Conservation (phyloP, 1,140 invertebrate genomes). For the Tetramorium parvispinum region DNA sequence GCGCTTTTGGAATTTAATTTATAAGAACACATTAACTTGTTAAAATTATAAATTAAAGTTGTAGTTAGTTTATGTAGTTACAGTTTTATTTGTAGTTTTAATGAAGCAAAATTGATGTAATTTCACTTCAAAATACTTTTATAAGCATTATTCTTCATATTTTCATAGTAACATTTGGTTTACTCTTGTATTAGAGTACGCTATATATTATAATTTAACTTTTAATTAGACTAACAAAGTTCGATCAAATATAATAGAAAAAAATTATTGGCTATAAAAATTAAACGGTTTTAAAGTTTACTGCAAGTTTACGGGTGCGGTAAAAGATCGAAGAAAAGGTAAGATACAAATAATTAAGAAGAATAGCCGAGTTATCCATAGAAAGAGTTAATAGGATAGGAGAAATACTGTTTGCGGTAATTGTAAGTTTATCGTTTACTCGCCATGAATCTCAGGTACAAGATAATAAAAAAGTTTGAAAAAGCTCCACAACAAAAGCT, state of each 20-base stretch:
- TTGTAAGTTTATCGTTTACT: constrained; percentile 55
- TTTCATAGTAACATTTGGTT: background rate
- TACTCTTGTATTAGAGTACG: background rate
- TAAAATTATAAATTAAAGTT: background rate
- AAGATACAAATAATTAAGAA: constrained; percentile 61
- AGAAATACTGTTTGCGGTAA: background rate
- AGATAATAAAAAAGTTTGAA: constrained; percentile 69
- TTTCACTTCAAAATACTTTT: background rate
- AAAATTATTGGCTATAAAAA: background rate
- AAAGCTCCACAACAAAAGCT: constrained; percentile 26
- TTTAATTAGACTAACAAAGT: background rate
- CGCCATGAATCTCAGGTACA: constrained; percentile 1
- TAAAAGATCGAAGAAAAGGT: background rate
- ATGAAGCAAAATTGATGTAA: background rate
- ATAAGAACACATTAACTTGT: background rate
- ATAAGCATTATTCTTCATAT: background rate
- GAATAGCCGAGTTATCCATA: background rate
- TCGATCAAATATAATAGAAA: background rate
- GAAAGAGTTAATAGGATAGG: constrained; percentile 40
- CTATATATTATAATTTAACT: background rate
- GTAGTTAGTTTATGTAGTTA: background rate
- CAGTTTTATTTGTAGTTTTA: background rate
- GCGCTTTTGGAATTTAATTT: background rate
- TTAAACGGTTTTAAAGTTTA: background rate
- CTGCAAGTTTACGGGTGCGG: background rate